Conservation (phyloP, 2,113 vertebrate genomes). For the Toxostoma redivivum region DNA sequence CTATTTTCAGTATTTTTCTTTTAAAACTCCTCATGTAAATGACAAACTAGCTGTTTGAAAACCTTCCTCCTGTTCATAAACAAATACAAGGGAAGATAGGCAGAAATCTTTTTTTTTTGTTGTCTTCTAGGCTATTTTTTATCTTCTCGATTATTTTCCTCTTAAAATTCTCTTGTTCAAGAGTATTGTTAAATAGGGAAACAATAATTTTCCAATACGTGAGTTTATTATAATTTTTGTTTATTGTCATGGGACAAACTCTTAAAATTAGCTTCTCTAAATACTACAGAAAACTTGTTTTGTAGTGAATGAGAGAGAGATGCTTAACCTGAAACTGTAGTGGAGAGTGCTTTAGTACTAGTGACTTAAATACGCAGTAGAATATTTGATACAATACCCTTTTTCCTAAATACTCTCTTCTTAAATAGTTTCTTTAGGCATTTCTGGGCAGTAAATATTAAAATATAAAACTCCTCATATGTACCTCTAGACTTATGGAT, state of each 20-base stretch:
- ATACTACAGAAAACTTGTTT: background rate
- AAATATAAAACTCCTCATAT: background rate
- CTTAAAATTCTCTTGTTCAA: background rate
- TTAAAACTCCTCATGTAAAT: background rate
- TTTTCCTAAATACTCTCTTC: background rate
- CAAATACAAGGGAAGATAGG: conserved; percentile 3
- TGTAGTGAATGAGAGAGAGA: background rate
- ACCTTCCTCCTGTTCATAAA: conserved; percentile 12
- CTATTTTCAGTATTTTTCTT: background rate
- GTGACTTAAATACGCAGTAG: background rate
- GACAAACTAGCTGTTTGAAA: conserved; percentile 5
- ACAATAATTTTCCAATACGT: background rate
- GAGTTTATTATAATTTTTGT: background rate
- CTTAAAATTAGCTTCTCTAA: background rate
- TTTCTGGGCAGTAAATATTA: background rate
- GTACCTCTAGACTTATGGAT: background rate
- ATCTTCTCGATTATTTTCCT: background rate
- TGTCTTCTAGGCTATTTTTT: background rate
- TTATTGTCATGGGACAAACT: background rate
- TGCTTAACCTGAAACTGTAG: background rate
- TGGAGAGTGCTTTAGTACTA: background rate
- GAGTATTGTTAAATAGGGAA: background rate
- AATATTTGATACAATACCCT: background rate
- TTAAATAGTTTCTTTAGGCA: background rate
- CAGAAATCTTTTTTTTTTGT: background rate